Percentiles rank a stretch among this genome's conserved stretches.
Conservation (phyloP, 2,113 vertebrate genomes). For the Charadrius vociferus region DNA sequence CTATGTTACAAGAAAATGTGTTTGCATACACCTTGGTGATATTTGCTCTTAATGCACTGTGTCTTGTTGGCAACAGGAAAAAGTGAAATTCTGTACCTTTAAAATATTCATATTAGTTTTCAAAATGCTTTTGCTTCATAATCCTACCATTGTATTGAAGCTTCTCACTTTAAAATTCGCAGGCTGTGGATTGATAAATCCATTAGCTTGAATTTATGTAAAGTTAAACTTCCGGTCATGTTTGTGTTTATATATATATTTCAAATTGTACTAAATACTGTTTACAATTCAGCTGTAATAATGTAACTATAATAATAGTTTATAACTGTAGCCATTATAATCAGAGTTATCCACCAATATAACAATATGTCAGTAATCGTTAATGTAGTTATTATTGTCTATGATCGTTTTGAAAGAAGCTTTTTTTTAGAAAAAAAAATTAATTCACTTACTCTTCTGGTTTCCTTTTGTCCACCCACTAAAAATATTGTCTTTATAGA, state of each 20-base stretch:
- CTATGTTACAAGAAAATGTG: background rate
- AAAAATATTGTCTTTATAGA: background rate
- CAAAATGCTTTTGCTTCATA: constrained; percentile 57
- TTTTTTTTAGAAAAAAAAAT: no score
- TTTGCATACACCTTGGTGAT: background rate
- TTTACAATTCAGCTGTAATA: background rate
- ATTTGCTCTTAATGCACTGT: background rate
- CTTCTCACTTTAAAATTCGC: constrained; percentile 53
- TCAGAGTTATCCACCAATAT: background rate
- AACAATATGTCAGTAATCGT: background rate
- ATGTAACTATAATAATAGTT: background rate
- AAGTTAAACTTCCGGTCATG: background rate
- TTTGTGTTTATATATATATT: background rate
- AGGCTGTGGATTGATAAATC: constrained; percentile 28
- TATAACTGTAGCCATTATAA: background rate
- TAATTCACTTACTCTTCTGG: background rate
- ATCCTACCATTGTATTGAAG: constrained; percentile 19
- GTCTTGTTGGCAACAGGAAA: background rate
- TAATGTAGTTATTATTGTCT: background rate
- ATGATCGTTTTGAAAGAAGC: background rate
- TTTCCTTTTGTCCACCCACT: background rate
- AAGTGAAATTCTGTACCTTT: constrained; percentile 8
- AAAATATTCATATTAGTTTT: constrained; percentile 48
- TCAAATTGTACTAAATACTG: background rate
- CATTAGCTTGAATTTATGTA: background rate